Evolutionary conservation across 2,888 invertebrate species (phyloP).

Genomic region (Cantharis nigra): DNA sequence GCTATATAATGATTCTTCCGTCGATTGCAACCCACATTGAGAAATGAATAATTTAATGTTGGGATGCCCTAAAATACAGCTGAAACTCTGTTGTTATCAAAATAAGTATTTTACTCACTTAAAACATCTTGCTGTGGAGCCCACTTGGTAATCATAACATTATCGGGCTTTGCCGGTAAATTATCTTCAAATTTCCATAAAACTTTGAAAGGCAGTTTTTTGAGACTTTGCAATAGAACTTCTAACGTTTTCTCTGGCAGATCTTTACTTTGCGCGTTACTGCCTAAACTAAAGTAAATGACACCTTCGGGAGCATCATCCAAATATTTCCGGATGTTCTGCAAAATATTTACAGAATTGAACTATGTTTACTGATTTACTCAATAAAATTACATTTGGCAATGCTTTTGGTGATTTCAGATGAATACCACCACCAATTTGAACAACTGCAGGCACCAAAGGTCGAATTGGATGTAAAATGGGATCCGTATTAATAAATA

Average conservation of each 20-base stretch:
- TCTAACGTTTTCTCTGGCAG: conserved; percentile 39
- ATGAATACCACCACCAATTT: conserved; percentile 43
- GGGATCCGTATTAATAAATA: conserved; percentile 47
- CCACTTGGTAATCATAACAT: conserved; percentile 54
- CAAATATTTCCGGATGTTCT: background rate
- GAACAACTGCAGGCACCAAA: conserved; percentile 44
- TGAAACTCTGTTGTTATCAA: no score
- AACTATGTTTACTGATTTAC: background rate
- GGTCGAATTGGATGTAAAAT: conserved; percentile 45
- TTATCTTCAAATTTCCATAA: conserved; percentile 56
- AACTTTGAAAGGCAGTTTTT: conserved; percentile 52
- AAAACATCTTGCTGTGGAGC: conserved; percentile 53
- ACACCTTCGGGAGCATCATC: conserved; percentile 34
- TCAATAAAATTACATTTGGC: conserved; percentile 18
- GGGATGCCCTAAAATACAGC: background rate
- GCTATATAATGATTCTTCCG: background rate
- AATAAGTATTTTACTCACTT: conserved; percentile 37
- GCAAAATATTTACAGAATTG: background rate
- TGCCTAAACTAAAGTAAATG: conserved; percentile 12
- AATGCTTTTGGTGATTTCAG: conserved; percentile 35
- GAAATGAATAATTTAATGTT: background rate
- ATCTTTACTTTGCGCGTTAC: background rate
- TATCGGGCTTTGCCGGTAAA: conserved; percentile 45
- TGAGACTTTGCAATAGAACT: conserved; percentile 47
- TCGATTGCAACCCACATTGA: background rate